Percentiles rank a stretch among this genome's conserved stretches.
These are phyloP conservation scores for Tautogolabrus adspersus DNA, from an alignment of 2,113 vertebrate species.

Conservation along the genomic window DNA sequence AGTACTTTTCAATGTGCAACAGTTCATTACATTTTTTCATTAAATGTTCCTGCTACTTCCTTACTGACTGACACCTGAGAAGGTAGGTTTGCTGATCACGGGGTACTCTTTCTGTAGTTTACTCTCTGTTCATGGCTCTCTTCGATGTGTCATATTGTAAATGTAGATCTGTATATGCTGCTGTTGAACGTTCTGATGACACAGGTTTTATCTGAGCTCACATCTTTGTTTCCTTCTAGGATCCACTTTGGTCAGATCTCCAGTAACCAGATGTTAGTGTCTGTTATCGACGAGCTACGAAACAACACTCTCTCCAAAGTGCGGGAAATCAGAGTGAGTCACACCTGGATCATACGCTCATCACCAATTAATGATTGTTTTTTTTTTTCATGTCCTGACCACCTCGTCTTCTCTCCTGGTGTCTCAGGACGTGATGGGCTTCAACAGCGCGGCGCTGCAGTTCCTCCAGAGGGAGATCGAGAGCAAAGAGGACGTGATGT, in stretches of 20 bases:
- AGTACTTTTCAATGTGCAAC: too few species aligned
- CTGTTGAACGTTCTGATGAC: too few species aligned
- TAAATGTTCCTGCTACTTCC: too few species aligned
- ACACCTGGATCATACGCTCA: background rate
- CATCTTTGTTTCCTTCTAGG: conserved; percentile 73
- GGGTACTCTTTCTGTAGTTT: too few species aligned
- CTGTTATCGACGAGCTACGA: conserved; percentile 91
- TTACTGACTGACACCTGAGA: too few species aligned
- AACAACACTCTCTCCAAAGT: conserved; percentile 92
- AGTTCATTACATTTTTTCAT: too few species aligned
- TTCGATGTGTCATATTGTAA: too few species aligned
- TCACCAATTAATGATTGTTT: too few species aligned
- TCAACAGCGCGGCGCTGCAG: conserved; percentile 94
- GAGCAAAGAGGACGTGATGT: conserved; percentile 92
- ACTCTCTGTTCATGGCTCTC: too few species aligned
- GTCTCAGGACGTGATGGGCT: conserved; percentile 91
- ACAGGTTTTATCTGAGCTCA: too few species aligned
- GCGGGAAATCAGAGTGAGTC: conserved; percentile 88
- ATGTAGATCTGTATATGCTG: too few species aligned
- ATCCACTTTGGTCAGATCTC: conserved; percentile 97
- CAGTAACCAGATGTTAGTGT: conserved; percentile 93
- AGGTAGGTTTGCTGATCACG: too few species aligned
- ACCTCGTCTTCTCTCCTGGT: background rate
- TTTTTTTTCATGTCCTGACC: background rate
- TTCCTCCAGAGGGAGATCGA: conserved; percentile 93